A percentile compares a stretch with the other conserved stretches of the same genome.
Evolutionary conservation across 1,140 invertebrate species (phyloP).

Genomic region (Leptopilina clavipes): DNA sequence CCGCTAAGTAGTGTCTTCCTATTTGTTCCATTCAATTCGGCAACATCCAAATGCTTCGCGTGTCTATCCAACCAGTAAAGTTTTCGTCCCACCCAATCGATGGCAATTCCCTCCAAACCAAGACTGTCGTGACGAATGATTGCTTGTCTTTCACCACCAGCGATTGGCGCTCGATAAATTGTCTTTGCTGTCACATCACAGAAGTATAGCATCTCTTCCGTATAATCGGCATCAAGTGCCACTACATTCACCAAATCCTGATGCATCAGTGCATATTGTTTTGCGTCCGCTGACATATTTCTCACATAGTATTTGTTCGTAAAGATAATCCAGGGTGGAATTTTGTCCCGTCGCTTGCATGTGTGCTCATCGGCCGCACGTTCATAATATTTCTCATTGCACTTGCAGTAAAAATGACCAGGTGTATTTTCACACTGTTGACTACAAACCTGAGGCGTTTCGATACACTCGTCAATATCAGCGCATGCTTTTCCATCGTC

Average conservation of each 20-base stretch:
- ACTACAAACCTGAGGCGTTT: slow-evolving; percentile 92
- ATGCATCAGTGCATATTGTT: slow-evolving; percentile 90
- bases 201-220: slow-evolving; percentile 91
- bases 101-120: slow-evolving; percentile 95
- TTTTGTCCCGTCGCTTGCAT: slow-evolving; percentile 90
- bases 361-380: slow-evolving; percentile 89
- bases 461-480: slow-evolving; percentile 96
- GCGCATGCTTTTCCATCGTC: slow-evolving; percentile 90
- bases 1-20: slow-evolving; percentile 90
- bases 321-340: slow-evolving; percentile 94
- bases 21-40: slow-evolving; percentile 94
- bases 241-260: slow-evolving; percentile 98
- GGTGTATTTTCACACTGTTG: slow-evolving; percentile 97
- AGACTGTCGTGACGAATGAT: slow-evolving; percentile 95
- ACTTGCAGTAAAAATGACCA: slow-evolving; percentile 97
- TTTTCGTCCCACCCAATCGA: slow-evolving; percentile 98
- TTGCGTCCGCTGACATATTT: slow-evolving; percentile 94
- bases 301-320: slow-evolving; percentile 99
- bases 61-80: slow-evolving; percentile 98
- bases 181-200: slow-evolving; percentile 96
- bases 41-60: slow-evolving; percentile 93
- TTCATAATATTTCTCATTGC: slow-evolving; percentile 94
- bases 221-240: slow-evolving; percentile 93
- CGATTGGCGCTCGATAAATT: slow-evolving; percentile 78
- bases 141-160: slow-evolving; percentile 81